Evolutionary conservation across 2,888 invertebrate species (phyloP), one percentile per base, ranked within the genome.

Genomic region (Melanophora roralis): DNA sequence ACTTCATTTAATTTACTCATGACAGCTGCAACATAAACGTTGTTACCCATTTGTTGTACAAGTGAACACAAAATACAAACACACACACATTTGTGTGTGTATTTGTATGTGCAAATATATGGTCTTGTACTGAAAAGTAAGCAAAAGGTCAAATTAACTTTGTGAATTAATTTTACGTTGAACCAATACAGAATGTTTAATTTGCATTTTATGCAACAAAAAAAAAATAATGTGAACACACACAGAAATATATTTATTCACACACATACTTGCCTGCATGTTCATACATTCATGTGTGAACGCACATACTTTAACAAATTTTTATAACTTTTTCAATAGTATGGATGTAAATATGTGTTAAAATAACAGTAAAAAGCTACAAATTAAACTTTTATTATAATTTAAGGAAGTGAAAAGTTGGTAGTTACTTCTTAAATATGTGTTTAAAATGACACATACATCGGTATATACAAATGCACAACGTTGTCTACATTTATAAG

Each of bases 1-100:
- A 80, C 80, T 76, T 80, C 72, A 68, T 80, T 72, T 64, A 76
- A 62, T 73, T 59, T 53, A 32, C 19, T 65, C 65, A 60, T 65
- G 65, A 40, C 67, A 67, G 34, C 19, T 38, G 53, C 12, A 60
- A 36, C 21, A 21, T n/a, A n/a, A n/a, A 40, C 27, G 32, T 36
- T 57, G 11, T 67, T 43, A 51, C 1, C 21, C 38, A 23, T 64
- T 51, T 51, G 38, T n/a, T 64, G 21, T 32, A 45, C 19, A 12
- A 38, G 23, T 57, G 21, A 3, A 21, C 38, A 57, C n/a, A 19
- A 38, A n/a, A 9, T 27, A 16, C 6, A n/a, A n/a, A n/a, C n/a
- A 7, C 12, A 21, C 36, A n/a, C 4, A 12, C n/a, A 9, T 27
- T 6, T 7, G 12, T 14, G 9, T 14, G 53, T 53, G 34, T 12